These are phyloP conservation scores for Microtus richardsoni DNA, from an alignment of 2,113 vertebrate genomes.

Conservation along the genomic window DNA sequence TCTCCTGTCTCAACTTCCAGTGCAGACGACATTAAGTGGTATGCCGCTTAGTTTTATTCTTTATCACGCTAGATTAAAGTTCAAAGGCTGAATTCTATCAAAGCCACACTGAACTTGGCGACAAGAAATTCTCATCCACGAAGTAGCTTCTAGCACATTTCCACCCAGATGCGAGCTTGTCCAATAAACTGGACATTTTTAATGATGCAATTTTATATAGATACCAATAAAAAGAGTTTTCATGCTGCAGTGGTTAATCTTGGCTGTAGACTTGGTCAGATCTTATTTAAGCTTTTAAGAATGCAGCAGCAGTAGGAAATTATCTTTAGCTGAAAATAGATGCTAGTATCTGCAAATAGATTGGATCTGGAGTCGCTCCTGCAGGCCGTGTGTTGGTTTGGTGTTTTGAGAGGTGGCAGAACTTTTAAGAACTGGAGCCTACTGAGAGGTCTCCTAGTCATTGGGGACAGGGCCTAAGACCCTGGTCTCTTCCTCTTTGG, in stretches of 20 bases:
- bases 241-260: not conserved
- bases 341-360: not conserved
- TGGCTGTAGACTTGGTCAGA: not conserved
- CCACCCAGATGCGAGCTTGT: not conserved
- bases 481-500: not conserved
- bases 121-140: not conserved
- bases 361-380: not conserved
- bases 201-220: not conserved
- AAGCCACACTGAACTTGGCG: not conserved
- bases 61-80: not conserved
- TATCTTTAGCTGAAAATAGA: not conserved
- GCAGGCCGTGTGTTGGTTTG: not conserved
- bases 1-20: not conserved
- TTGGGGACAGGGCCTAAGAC: not conserved
- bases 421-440: not conserved
- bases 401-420: not conserved
- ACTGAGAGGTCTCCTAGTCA: not conserved
- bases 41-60: not conserved
- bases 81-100: not conserved
- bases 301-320: not conserved
- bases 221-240: not conserved
- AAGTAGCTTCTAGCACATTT: not conserved
- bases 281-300: not conserved
- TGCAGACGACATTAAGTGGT: not conserved
- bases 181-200: not conserved